A percentile compares a stretch with the other conserved stretches of the same genome.
These are phyloP conservation scores for Channa striata DNA, from an alignment of 2,797 vertebrate genomes.

Conservation along the genomic window DNA sequence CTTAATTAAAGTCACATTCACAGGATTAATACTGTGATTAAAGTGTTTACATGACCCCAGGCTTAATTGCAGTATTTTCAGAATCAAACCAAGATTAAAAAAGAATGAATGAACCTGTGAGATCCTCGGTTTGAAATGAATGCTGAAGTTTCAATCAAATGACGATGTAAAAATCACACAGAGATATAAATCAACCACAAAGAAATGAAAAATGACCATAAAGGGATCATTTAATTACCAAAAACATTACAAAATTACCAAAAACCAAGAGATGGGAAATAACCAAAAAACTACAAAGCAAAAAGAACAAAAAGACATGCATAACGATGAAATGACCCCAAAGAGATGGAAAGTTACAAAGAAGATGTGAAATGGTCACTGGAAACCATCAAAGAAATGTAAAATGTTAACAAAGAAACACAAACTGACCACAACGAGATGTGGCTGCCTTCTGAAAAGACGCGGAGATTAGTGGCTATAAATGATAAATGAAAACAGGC, in stretches of 20 bases:
- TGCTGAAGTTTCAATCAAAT: background rate
- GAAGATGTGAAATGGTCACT: too few species aligned
- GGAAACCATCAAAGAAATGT: too few species aligned
- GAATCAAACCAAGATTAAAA: constrained; percentile 15
- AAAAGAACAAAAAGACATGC: too few species aligned
- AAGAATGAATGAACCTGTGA: background rate
- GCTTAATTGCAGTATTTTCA: constrained; percentile 36
- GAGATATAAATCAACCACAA: background rate
- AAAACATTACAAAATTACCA: too few species aligned
- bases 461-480: constrained; percentile 4
- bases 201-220: background rate
- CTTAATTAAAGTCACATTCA: constrained; percentile 62
- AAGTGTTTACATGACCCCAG: constrained; percentile 54
- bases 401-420: background rate
- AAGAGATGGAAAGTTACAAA: too few species aligned
- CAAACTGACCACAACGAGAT: background rate
- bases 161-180: background rate
- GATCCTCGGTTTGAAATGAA: background rate
- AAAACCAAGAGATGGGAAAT: background rate
- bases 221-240: too few species aligned
- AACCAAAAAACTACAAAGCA: too few species aligned
- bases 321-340: background rate
- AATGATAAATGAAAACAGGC: background rate
- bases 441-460: background rate
- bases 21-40: constrained; percentile 19